Conservation (phyloP, 2,888 invertebrate species). For the Julus scandinavius region DNA sequence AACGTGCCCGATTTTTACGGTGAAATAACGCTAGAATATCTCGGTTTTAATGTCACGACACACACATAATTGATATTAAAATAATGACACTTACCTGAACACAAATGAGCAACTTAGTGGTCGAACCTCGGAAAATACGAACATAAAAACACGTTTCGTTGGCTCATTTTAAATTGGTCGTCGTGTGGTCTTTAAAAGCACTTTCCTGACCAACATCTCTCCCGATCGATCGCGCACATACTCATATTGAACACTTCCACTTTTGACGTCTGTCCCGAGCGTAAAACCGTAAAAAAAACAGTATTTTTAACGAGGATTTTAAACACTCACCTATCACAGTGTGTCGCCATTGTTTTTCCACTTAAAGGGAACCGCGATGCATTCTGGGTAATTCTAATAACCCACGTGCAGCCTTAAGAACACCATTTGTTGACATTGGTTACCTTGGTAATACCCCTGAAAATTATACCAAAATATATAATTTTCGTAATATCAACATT, state of each 20-base stretch:
- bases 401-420: constrained; percentile 29
- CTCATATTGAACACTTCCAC: background rate
- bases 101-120: background rate
- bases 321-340: constrained; percentile 9
- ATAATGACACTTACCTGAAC: background rate
- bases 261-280: background rate
- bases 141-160: background rate
- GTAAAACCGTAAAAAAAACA: background rate
- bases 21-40: background rate
- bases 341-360: background rate
- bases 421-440: constrained; percentile 49
- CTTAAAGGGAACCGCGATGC: background rate
- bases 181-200: background rate
- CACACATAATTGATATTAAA: background rate
- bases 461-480: background rate
- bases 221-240: background rate
- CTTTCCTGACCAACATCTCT: background rate
- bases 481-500: too few relatives aligned
- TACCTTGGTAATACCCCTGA: constrained; percentile 43
- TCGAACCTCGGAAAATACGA: background rate
- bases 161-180: background rate
- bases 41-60: background rate
- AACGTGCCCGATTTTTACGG: background rate
- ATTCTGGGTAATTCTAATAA: constrained; percentile 15
- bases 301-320: background rate